Conservation (phyloP, 2,797 vertebrate species). For the Trachops cirrhosus region DNA sequence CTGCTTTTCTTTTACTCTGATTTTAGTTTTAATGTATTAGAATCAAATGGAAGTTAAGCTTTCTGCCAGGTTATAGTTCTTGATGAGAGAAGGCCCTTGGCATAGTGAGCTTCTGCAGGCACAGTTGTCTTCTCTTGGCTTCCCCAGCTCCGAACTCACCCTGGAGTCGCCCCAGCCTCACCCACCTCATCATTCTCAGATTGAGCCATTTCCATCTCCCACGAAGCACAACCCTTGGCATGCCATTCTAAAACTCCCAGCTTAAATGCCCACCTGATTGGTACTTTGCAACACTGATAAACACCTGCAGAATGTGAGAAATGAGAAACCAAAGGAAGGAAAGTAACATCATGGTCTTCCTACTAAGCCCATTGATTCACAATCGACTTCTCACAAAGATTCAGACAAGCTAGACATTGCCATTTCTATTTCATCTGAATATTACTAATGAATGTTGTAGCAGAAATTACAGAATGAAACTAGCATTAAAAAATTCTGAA, state of each 20-base stretch:
- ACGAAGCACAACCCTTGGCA: background rate
- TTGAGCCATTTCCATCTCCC: background rate
- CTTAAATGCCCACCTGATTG: background rate
- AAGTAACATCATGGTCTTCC: background rate
- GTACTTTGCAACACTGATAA: background rate
- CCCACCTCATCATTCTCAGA: background rate
- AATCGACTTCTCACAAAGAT: background rate
- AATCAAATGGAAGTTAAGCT: background rate
- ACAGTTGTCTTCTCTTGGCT: background rate
- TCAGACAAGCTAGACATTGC: background rate
- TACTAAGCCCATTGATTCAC: background rate
- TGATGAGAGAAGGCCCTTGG: background rate
- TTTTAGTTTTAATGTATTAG: conserved; percentile 18
- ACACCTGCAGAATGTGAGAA: conserved; percentile 1
- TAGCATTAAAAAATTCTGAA: background rate
- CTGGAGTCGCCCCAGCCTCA: background rate
- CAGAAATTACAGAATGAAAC: background rate
- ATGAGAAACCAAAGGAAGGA: background rate
- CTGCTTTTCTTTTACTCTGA: background rate
- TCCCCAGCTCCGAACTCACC: background rate
- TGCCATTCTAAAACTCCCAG: background rate
- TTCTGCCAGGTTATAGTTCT: background rate
- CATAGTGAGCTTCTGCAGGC: background rate
- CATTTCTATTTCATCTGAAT: background rate
- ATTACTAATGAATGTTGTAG: background rate